Percentiles rank a stretch among this genome's conserved stretches.
These are phyloP conservation scores for Chloroceryle amazona DNA, from an alignment of 2,797 vertebrate genomes.

Conservation along the genomic window DNA sequence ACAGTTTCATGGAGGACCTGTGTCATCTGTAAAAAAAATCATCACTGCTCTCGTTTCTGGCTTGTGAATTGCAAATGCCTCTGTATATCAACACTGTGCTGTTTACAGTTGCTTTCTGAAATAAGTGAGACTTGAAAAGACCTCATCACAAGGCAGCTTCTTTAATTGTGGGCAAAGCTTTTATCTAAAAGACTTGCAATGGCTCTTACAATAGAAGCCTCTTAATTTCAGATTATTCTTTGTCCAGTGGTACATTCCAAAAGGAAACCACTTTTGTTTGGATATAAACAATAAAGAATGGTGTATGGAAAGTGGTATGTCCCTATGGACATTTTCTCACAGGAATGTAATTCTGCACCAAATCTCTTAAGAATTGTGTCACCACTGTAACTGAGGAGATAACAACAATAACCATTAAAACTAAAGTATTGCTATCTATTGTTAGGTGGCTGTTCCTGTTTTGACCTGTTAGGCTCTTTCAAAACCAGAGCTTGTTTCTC, in stretches of 20 bases:
- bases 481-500: slow-evolving; percentile 25
- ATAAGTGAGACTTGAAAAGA: slow-evolving; percentile 2
- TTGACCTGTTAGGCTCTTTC: slow-evolving; percentile 20
- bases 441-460: slow-evolving; percentile 56
- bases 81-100: background rate
- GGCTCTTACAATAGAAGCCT: slow-evolving; percentile 36
- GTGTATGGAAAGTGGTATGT: slow-evolving; percentile 51
- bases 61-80: background rate
- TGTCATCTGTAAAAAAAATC: background rate
- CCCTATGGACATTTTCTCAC: slow-evolving; percentile 69
- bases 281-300: slow-evolving; percentile 69
- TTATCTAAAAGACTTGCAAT: background rate
- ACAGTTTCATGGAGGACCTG: background rate
- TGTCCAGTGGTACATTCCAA: slow-evolving; percentile 39
- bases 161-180: background rate
- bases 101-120: background rate
- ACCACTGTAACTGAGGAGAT: slow-evolving; percentile 31
- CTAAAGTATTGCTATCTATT: slow-evolving; percentile 52
- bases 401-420: slow-evolving; percentile 50
- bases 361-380: slow-evolving; percentile 60
- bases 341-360: slow-evolving; percentile 54
- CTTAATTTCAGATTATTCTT: slow-evolving; percentile 45
- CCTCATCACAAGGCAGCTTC: background rate
- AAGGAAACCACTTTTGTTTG: slow-evolving; percentile 69
- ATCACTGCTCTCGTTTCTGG: background rate